Evolutionary conservation across 2,888 invertebrate genomes (phyloP).

Genomic region (Brachyopa scutellaris): DNA sequence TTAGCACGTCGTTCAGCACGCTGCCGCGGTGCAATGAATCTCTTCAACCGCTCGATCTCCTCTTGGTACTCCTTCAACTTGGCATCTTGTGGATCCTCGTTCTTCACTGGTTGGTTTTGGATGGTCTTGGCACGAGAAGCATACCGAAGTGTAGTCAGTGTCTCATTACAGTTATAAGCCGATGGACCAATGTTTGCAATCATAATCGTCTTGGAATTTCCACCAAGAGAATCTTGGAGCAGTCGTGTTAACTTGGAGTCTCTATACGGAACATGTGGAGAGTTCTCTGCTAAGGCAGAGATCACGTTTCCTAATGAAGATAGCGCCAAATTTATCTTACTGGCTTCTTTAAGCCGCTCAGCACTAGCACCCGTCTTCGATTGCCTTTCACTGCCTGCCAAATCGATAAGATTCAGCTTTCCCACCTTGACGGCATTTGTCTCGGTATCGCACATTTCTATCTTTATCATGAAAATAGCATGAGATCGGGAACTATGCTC

Average conservation of each 20-base stretch:
- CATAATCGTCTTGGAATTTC: conserved; percentile 99
- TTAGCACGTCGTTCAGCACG: conserved; percentile 78
- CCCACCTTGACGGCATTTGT: conserved; percentile 88
- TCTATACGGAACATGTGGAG: conserved; percentile 97
- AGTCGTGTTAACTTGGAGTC: conserved; percentile 98
- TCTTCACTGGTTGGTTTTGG: conserved; percentile 98
- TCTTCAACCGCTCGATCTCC: conserved; percentile 91
- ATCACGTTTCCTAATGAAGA: conserved; percentile 99
- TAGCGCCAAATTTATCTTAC: conserved; percentile 97
- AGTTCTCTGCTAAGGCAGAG: conserved; percentile 96
- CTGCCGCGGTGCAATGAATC: conserved; percentile 81
- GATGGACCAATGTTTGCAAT: conserved; percentile 99
- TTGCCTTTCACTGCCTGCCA: conserved; percentile 99
- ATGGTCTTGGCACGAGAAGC: conserved; percentile 99
- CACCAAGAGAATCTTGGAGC: conserved; percentile 98
- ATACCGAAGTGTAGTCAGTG: conserved; percentile 96
- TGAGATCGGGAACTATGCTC: conserved; percentile 98
- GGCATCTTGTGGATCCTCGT: conserved; percentile 99
- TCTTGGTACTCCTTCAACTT: conserved; percentile 97
- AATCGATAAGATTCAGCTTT: conserved; percentile 97
- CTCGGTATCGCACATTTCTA: conserved; percentile 94
- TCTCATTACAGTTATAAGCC: conserved; percentile 98
- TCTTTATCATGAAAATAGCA: conserved; percentile 98
- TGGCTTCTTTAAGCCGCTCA: conserved; percentile 96
- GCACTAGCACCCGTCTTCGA: conserved; percentile 98